Conservation (phyloP, 1,140 invertebrate species). For the Lepidurus couesii region DNA sequence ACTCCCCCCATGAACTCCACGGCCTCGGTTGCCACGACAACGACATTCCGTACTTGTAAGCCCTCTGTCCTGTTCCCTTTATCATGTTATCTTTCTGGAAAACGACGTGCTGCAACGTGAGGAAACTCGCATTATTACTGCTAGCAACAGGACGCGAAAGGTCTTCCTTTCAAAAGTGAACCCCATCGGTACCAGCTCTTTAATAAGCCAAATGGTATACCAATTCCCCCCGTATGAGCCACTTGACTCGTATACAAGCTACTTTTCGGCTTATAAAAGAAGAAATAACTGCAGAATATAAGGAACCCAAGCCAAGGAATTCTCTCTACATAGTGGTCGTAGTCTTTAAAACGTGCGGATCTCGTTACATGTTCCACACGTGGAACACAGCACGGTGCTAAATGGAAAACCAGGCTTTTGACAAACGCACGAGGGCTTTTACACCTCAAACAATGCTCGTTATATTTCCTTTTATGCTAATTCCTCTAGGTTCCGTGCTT, state of each 20-base stretch:
- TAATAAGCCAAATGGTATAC: conserved; percentile 10
- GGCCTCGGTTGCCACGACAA: conserved; percentile 1
- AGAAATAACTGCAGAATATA: not conserved
- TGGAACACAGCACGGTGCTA: too few species aligned
- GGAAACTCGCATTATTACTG: conserved; percentile 16
- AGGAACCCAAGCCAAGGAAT: not conserved
- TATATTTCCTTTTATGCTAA: not conserved
- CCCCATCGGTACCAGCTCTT: not conserved
- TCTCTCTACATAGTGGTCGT: not conserved
- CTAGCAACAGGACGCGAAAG: not conserved
- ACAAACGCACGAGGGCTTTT: conserved; percentile 10
- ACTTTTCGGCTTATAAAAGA: not conserved
- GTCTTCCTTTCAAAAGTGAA: conserved; percentile 5
- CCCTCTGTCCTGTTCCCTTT: conserved; percentile 4
- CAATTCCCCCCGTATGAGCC: not conserved
- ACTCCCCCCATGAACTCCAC: not conserved
- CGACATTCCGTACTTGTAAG: not conserved
- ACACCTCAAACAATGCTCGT: not conserved
- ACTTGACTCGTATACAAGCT: not conserved
- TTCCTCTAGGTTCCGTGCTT: not conserved
- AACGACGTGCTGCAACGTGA: conserved; percentile 12
- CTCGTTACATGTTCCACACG: too few species aligned
- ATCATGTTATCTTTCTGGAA: not conserved
- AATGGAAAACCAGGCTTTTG: not conserved
- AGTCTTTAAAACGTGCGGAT: too few species aligned